phyloP scores from a whole-genome alignment of 2,113 vertebrate genomes.

The Irena cyanogastra region DNA sequence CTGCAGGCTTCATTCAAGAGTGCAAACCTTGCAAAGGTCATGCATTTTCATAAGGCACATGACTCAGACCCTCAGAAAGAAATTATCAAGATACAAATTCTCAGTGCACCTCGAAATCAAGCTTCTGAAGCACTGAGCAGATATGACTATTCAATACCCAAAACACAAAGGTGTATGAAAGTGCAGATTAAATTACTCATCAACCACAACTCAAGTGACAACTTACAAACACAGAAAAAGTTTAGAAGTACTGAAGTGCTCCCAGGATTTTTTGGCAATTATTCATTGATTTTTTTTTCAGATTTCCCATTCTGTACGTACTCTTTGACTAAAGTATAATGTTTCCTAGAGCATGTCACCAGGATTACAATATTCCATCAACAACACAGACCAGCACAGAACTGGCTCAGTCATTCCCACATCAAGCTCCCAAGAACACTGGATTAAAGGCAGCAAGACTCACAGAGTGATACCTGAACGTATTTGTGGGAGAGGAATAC shows the following conservation, averaged over 20 bases:
- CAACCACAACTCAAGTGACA: not conserved
- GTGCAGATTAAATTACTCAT: not conserved
- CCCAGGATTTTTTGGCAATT: not conserved
- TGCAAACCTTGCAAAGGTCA: not conserved
- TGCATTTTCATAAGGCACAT: not conserved
- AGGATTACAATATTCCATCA: not conserved
- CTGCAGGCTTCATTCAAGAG: not conserved
- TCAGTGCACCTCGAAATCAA: not conserved
- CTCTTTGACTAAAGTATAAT: not conserved
- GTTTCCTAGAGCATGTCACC: not conserved
- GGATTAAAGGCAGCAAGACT: not conserved
- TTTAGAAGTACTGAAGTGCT: not conserved
- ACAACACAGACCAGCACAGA: not conserved
- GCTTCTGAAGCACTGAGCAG: not conserved
- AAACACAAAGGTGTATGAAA: not conserved
- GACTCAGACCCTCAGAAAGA: not conserved
- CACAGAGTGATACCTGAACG: not conserved
- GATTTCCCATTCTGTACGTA: not conserved
- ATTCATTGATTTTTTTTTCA: not conserved
- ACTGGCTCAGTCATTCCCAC: not conserved
- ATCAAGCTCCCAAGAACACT: not conserved
- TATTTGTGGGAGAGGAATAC: not conserved
- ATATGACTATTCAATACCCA: not conserved
- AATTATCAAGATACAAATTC: not conserved
- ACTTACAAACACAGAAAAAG: not conserved